A percentile compares a stretch with the other conserved stretches of the same genome.
These are phyloP conservation scores for Microtus richardsoni DNA, from an alignment of 2,113 vertebrate genomes.

Conservation along the genomic window DNA sequence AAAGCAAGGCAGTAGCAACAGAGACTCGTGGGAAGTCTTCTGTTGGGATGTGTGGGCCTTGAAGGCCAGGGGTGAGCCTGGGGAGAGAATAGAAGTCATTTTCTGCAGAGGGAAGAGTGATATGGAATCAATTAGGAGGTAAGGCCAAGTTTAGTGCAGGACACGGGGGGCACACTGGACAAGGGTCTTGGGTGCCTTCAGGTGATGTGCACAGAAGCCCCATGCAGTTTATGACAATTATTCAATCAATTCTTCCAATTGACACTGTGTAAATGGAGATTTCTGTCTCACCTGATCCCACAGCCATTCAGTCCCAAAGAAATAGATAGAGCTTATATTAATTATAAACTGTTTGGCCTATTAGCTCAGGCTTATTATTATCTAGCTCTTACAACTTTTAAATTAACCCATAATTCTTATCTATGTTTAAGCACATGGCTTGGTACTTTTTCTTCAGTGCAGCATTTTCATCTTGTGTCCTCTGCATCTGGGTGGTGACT, in stretches of 20 bases:
- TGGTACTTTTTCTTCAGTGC: no score
- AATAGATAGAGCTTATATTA: no score
- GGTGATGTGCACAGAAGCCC: fast-evolving
- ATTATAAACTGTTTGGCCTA: no score
- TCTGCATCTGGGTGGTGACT: no score
- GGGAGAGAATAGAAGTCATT: not conserved
- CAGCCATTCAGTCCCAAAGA: no score
- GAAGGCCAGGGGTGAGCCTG: not conserved
- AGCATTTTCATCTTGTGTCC: no score
- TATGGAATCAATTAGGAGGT: not conserved
- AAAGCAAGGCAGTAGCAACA: not conserved
- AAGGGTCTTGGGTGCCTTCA: fast-evolving
- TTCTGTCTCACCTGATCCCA: no score
- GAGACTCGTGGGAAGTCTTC: not conserved
- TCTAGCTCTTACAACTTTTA: no score
- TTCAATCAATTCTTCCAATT: not conserved
- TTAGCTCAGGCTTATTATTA: no score
- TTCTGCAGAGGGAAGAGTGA: not conserved
- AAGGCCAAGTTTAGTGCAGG: fast-evolving
- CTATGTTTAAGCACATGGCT: no score
- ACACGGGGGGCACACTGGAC: not conserved
- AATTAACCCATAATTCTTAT: no score
- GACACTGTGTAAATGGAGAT: not conserved
- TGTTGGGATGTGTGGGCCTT: not conserved
- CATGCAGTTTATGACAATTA: not conserved